These are phyloP conservation scores for Entelurus aequoreus DNA, from an alignment of 2,113 vertebrate species.

Conservation along the genomic window DNA sequence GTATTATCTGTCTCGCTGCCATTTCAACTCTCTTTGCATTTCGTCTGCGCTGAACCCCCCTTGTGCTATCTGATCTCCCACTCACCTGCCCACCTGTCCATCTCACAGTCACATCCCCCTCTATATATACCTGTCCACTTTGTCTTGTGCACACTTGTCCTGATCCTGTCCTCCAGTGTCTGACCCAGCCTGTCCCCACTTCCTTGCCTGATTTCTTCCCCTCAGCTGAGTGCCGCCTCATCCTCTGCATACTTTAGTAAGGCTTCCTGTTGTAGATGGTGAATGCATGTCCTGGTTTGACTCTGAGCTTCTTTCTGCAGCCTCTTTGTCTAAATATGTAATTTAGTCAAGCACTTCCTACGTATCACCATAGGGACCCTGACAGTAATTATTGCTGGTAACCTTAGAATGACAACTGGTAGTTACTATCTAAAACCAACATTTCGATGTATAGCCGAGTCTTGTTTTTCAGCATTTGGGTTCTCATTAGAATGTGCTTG, in stretches of 20 bases:
- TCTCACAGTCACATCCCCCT: not conserved
- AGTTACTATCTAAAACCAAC: slow-evolving; percentile 33
- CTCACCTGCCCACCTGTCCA: slow-evolving; percentile 2
- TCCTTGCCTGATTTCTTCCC: slow-evolving; percentile 2
- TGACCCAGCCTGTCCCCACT: not conserved
- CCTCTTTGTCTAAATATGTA: slow-evolving; percentile 27
- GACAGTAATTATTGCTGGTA: slow-evolving; percentile 48
- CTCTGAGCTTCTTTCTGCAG: slow-evolving; percentile 5
- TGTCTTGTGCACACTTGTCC: not conserved
- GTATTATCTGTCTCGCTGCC: slow-evolving; percentile 7
- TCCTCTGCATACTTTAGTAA: not conserved
- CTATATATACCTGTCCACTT: not conserved
- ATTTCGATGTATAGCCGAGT: slow-evolving; percentile 24
- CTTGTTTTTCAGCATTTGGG: slow-evolving; percentile 33
- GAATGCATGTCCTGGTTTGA: not conserved
- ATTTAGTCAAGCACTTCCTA: slow-evolving; percentile 39
- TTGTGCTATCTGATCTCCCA: slow-evolving; percentile 5
- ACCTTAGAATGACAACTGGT: slow-evolving; percentile 26
- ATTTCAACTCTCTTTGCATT: not conserved
- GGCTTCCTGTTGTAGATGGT: not conserved
- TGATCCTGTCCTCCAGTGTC: not conserved
- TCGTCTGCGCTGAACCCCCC: not conserved
- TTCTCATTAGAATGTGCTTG: not conserved
- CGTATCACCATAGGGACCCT: slow-evolving; percentile 14
- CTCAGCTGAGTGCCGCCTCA: not conserved